Percentiles rank a stretch among this genome's conserved stretches.
Conservation (phyloP, 2,888 invertebrate species). For the Nesidiocoris tenuis region DNA sequence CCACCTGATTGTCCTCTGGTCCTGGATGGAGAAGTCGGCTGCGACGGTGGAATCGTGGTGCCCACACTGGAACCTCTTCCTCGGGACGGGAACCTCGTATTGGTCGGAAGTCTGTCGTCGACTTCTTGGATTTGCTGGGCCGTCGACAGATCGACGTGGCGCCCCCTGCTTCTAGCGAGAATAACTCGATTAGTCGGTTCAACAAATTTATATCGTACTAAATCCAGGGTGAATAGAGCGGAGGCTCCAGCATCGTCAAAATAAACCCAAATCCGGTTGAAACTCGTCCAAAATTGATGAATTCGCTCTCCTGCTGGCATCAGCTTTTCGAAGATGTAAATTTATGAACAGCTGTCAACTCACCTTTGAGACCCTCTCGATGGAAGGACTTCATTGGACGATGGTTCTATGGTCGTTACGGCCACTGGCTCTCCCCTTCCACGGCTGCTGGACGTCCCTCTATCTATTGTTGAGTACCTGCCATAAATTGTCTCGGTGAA, state of each 20-base stretch:
- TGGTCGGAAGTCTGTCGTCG: constrained; percentile 69
- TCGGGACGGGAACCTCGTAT: constrained; percentile 79
- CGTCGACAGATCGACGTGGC: constrained; percentile 23
- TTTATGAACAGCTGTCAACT: too few relatives aligned
- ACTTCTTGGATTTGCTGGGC: constrained; percentile 7
- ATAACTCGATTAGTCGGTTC: too few relatives aligned
- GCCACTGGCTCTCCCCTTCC: constrained; percentile 7
- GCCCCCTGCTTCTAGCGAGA: constrained; percentile 28
- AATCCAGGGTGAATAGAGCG: too few relatives aligned
- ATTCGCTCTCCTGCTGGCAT: too few relatives aligned
- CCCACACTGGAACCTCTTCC: constrained; percentile 9
- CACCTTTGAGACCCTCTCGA: constrained; percentile 53
- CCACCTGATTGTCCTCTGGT: background rate
- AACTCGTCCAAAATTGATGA: too few relatives aligned
- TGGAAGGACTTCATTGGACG: constrained; percentile 66
- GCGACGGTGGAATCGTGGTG: constrained; percentile 19
- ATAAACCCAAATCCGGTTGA: too few relatives aligned
- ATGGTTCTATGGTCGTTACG: constrained; percentile 60
- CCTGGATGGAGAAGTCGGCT: constrained; percentile 14
- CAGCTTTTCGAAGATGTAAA: too few relatives aligned
- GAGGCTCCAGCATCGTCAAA: too few relatives aligned
- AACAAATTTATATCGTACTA: too few relatives aligned
- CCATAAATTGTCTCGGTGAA: too few relatives aligned
- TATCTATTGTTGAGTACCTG: constrained; percentile 62
- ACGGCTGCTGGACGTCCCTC: constrained; percentile 50